Conservation (phyloP, 2,113 vertebrate genomes). For the Lasiurus cinereus region DNA sequence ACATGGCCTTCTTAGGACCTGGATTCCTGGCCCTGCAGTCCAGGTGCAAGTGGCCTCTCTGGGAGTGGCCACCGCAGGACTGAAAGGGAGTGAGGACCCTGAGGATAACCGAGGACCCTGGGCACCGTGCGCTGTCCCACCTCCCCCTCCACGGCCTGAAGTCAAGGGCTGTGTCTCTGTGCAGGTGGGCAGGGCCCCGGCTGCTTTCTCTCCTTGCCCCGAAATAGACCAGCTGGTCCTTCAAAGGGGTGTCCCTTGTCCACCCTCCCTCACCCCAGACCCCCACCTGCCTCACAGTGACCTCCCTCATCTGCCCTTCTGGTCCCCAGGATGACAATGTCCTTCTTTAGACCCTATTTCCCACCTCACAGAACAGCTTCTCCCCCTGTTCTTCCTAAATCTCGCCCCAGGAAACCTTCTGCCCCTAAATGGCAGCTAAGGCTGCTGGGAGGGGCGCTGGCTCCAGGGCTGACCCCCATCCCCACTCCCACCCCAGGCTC, state of each 20-base stretch:
- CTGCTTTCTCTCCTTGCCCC: background rate
- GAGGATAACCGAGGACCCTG: rapidly evolving
- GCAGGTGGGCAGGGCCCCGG: background rate
- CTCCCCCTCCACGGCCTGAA: background rate
- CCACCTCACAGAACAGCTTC: rapidly evolving
- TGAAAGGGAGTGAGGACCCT: background rate
- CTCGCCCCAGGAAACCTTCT: background rate
- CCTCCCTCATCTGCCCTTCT: background rate
- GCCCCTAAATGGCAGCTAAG: background rate
- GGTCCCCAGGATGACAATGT: background rate
- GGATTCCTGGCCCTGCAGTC: background rate
- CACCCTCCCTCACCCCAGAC: no score
- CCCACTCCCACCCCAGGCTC: background rate
- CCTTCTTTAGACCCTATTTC: background rate
- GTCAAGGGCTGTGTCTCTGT: background rate
- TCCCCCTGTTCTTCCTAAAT: background rate
- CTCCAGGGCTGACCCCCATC: background rate
- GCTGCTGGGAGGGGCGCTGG: background rate
- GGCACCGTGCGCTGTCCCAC: rapidly evolving
- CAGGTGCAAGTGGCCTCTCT: rapidly evolving
- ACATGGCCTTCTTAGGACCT: background rate
- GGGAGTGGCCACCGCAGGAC: background rate
- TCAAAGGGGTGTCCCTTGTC: background rate
- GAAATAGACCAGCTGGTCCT: background rate
- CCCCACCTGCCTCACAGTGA: background rate